Percentiles rank a stretch among this genome's conserved stretches.
These are phyloP conservation scores for Cephalopachus bancanus DNA, from an alignment of 2,797 vertebrate species.

Conservation along the genomic window DNA sequence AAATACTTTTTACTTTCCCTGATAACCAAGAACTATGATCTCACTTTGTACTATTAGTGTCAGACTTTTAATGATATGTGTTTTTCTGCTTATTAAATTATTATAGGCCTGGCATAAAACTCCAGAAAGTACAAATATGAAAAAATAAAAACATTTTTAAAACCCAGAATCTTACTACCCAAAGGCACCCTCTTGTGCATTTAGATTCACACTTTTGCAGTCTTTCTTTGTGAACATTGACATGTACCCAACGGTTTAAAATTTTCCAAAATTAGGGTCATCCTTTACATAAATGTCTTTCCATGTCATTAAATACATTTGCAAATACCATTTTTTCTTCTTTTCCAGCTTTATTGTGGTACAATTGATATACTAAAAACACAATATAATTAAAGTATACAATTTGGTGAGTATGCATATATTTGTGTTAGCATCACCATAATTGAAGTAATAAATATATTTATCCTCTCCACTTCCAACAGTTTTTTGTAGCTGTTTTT, in stretches of 20 bases:
- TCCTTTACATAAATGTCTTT: background rate
- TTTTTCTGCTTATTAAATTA: no score
- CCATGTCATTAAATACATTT: background rate
- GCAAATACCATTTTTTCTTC: background rate
- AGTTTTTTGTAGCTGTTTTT: background rate
- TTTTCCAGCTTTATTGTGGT: background rate
- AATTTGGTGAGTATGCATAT: background rate
- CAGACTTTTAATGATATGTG: no score
- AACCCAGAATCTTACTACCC: background rate
- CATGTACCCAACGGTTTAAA: background rate
- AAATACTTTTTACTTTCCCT: no score
- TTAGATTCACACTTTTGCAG: background rate
- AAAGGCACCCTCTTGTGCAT: background rate
- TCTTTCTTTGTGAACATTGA: background rate
- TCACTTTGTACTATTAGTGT: no score
- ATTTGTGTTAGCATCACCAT: background rate
- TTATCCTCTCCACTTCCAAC: background rate
- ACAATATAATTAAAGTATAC: background rate
- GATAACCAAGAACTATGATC: no score
- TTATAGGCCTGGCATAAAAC: no score
- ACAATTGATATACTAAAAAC: background rate
- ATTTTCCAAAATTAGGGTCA: background rate
- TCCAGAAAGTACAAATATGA: background rate
- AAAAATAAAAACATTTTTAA: background rate
- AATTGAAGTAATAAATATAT: background rate